Evolutionary conservation across 2,888 invertebrate species (phyloP).

Genomic region (Tachina lurida): DNA sequence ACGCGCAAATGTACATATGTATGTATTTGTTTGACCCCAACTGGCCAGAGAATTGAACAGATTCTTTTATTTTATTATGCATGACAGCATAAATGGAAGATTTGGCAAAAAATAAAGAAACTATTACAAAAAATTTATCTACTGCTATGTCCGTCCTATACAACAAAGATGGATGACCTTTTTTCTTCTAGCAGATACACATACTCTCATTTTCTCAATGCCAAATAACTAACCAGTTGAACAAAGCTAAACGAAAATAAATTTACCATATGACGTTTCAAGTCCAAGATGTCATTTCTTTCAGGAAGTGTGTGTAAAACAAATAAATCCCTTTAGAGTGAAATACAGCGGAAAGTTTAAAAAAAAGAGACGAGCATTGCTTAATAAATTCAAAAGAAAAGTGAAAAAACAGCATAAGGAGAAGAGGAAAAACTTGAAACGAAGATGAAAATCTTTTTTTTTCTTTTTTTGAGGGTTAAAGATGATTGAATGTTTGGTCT

Average conservation of each 20-base stretch:
- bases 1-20: too few relatives aligned
- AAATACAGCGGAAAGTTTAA: slow-evolving; percentile 38
- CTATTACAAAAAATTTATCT: neutral
- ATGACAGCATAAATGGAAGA: slow-evolving; percentile 70
- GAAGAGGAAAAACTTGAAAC: neutral
- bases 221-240: slow-evolving; percentile 31
- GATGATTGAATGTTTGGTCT: slow-evolving; percentile 56
- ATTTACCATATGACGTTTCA: slow-evolving; percentile 67
- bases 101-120: slow-evolving; percentile 50
- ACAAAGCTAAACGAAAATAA: slow-evolving; percentile 33
- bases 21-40: neutral
- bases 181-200: slow-evolving; percentile 23
- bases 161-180: slow-evolving; percentile 65
- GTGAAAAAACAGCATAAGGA: slow-evolving; percentile 1
- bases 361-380: slow-evolving; percentile 9
- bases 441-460: slow-evolving; percentile 34
- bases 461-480: neutral
- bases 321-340: slow-evolving; percentile 67
- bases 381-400: slow-evolving; percentile 26
- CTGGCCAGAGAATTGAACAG: slow-evolving; percentile 56
- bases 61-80: slow-evolving; percentile 68
- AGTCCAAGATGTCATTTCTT: slow-evolving; percentile 66
- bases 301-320: slow-evolving; percentile 71
- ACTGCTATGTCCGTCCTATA: neutral
- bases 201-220: neutral